Conservation (phyloP, 1,140 invertebrate species). For the Coenobita brevimanus region DNA sequence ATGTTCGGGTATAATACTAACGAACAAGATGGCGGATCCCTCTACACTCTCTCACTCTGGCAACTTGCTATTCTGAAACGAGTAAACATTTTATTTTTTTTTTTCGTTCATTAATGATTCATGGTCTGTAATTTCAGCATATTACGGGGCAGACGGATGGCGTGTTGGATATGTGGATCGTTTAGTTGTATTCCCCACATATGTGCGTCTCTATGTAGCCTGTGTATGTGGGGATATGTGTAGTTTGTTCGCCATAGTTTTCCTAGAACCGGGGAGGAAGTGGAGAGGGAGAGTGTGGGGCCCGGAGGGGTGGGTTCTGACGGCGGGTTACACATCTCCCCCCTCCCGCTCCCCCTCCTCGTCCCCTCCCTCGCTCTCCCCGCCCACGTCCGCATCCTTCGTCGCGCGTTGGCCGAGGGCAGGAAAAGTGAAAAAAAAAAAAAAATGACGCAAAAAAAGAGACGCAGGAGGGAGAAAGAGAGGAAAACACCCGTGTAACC, state of each 20-base stretch:
- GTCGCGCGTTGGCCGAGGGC: slow-evolving; percentile 59
- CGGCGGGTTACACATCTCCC: slow-evolving; percentile 43
- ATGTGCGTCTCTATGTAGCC: neutral
- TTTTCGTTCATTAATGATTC: slow-evolving; percentile 49
- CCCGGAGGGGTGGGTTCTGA: slow-evolving; percentile 32
- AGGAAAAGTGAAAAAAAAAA: slow-evolving; percentile 62
- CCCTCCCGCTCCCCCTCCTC: slow-evolving; percentile 14
- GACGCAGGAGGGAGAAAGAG: neutral
- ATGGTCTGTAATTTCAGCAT: slow-evolving; percentile 58
- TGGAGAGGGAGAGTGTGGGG: neutral
- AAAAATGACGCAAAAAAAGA: slow-evolving; percentile 8
- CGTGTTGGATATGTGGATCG: neutral
- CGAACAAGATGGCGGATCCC: no score
- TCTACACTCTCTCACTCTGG: no score
- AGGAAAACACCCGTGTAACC: slow-evolving; percentile 18
- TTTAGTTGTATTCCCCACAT: neutral
- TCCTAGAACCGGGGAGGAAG: slow-evolving; percentile 10
- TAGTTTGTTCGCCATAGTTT: neutral
- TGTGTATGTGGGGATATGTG: no score
- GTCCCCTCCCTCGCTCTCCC: slow-evolving; percentile 25
- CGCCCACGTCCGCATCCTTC: slow-evolving; percentile 65
- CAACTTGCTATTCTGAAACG: neutral
- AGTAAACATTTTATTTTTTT: slow-evolving; percentile 37
- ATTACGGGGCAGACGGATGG: slow-evolving; percentile 17
- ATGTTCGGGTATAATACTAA: no score